Evolutionary conservation across 2,113 vertebrate genomes (phyloP), one percentile per base, ranked within the genome.

Genomic region (Etheostoma cragini): DNA sequence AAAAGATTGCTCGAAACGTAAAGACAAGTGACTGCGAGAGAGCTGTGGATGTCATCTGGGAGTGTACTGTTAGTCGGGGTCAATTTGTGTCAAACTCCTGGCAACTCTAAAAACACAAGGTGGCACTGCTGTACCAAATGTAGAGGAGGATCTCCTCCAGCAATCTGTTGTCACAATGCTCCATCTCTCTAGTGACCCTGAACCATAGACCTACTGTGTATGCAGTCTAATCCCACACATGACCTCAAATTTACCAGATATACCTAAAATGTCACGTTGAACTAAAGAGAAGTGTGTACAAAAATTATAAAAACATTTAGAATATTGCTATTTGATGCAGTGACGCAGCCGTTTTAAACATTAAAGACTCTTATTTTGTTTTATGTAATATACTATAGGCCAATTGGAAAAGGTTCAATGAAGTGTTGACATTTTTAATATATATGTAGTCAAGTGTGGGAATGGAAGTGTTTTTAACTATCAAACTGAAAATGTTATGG

Each of bases 71-170:
- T 2, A 26, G 15, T 49, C 46, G 22, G 21, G 11, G 22, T 64
- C 10, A 11, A 11, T 13, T 8, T 21, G 15, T 5, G 21, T 3
- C 21, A 15, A 7, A 11, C 6, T 14, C 17, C 30, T 76, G 72
- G 21, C 33, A 30, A 38, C 6, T 3, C 1, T 38, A 33, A 42
- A 65, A 49, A 60, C 79, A 85, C 61, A 42, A 22, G 82, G 60
- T 58, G 87, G 79, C 68, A 26, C 10, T 77, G 72, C 68, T 49
- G 72, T 42, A 62, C 33, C 58, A 60, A 12, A 49, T 35, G 42
- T 33, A 21, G 3, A 54, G 33, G 0, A 49, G 26, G 3, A 10
- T 46, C 63, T 5, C 6, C 52, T 35, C 22, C 16, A 53, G 17
- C 7, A 33, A 72, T 16, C 22, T 15, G 0, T 58, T 3, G 0